phyloP scores from a whole-genome alignment of 1,140 invertebrate genomes.

The Nebria ingens region DNA sequence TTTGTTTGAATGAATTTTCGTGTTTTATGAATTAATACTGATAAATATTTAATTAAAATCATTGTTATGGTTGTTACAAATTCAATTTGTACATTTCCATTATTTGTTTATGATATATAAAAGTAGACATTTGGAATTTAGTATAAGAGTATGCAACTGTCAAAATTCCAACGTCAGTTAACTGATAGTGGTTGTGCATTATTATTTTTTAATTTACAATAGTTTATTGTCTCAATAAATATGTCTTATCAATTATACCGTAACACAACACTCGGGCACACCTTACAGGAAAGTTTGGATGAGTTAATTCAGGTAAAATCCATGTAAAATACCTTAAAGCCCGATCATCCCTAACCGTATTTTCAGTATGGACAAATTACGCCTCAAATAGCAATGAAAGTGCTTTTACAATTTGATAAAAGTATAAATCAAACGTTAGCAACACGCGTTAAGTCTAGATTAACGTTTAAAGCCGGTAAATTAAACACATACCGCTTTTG shows the following conservation, averaged over 20 bases:
- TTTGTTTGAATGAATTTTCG: no score
- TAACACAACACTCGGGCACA: conserved; percentile 94
- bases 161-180: no score
- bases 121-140: no score
- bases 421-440: conserved; percentile 91
- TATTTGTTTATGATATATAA: no score
- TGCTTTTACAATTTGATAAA: conserved; percentile 93
- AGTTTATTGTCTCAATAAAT: no score
- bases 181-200: no score
- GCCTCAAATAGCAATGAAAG: conserved; percentile 80
- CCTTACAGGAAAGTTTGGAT: conserved; percentile 90
- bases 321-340: conserved; percentile 20
- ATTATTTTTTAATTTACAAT: no score
- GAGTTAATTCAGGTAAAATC: conserved; percentile 70
- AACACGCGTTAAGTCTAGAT: conserved; percentile 81
- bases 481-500: conserved; percentile 98
- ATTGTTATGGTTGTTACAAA: no score
- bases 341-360: conserved; percentile 13
- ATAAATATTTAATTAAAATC: no score
- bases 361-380: conserved; percentile 93
- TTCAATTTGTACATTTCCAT: no score
- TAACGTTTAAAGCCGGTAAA: conserved; percentile 94
- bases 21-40: no score
- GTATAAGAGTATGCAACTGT: no score
- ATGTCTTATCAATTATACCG: conserved; percentile 96